Percentiles rank a stretch among this genome's conserved stretches.
These are phyloP conservation scores for Malthinus flaveolus DNA, from an alignment of 2,888 invertebrate species.

Conservation along the genomic window DNA sequence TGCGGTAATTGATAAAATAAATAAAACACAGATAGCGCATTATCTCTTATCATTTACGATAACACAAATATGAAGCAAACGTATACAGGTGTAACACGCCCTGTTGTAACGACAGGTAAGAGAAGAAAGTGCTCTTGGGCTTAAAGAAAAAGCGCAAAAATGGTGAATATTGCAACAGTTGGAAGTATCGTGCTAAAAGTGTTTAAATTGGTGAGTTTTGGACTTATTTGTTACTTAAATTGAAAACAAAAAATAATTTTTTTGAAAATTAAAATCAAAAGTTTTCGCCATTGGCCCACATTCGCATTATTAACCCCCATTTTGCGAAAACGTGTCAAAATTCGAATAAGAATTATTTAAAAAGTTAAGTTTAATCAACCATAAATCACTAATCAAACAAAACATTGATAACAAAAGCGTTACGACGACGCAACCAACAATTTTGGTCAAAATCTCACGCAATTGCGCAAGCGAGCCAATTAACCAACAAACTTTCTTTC, in stretches of 20 bases:
- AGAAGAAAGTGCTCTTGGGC: background rate
- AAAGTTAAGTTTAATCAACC: background rate
- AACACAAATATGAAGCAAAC: slow-evolving; percentile 15
- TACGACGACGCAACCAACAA: background rate
- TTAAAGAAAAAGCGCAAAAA: slow-evolving; percentile 52
- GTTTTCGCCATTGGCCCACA: no score
- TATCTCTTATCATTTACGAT: slow-evolving; percentile 23
- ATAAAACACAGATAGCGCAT: slow-evolving; percentile 9
- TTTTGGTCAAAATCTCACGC: background rate
- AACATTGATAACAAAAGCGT: background rate
- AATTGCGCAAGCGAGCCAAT: background rate
- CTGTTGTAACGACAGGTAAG: background rate
- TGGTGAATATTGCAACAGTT: slow-evolving; percentile 81
- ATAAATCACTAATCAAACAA: slow-evolving; percentile 3
- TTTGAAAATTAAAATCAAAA: no score
- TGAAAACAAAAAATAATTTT: no score
- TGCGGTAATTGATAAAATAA: slow-evolving; percentile 1
- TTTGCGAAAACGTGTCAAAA: no score
- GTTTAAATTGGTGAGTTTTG: slow-evolving; percentile 75
- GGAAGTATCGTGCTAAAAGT: slow-evolving; percentile 80
- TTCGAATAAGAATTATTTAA: background rate
- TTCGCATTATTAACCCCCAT: no score
- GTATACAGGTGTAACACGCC: slow-evolving; percentile 24
- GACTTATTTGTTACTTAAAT: slow-evolving; percentile 30
- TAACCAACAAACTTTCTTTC: no score